Evolutionary conservation across 92 coral and sea anemone species (phyloP), one percentile per base, ranked within the genome.

Genomic region (Zoanthus solanderi): DNA sequence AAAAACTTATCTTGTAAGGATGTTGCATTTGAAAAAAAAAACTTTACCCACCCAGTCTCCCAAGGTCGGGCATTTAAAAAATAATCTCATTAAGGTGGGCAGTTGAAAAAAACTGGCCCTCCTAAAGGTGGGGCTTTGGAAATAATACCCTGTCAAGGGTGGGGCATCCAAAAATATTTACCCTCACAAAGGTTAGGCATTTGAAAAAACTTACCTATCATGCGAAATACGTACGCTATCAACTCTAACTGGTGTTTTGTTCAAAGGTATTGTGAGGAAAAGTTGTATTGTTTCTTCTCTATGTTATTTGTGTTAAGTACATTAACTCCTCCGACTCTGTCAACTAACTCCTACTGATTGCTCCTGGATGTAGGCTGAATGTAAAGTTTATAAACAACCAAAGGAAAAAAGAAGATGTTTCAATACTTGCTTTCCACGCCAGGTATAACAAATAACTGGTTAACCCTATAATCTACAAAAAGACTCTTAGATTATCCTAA

Each of bases 391-490:
- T 65, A 50, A 44, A 14, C 85, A 65, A 80, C 85, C 28, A 34
- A 80, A 80, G 85, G 45, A 47, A 63, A 80, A 80, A 80, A 45
- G 85, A 57, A 65, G 75, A 46, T 80, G 85, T 80, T 68, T 80
- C 85, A 80, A 80, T 61, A 80, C 85, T 80, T 80, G 85, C 85
- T 80, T 80, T 73, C n/a, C 56, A 29, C n/a, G 73, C 56, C 85
- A 80, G 85, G 85, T 80, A 80, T 66, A 63, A 46, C 37, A 37
- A 63, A 47, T 7, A 12, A 77, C 68, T 54, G 66, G 18, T 30
- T 77, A 77, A 30, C 28, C 82, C 11, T 76, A 76, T 11, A 31
- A 30, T 11, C 46, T 30, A 13, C 44, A 16, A 63, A 6, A 4
- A 16, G 9, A 63, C 69, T 16, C 9, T 63, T 63, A 63, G 69